Evolutionary conservation across 1,140 invertebrate genomes (phyloP), one percentile per base, ranked within the genome.

Genomic region (Gonatopus flavifemur): DNA sequence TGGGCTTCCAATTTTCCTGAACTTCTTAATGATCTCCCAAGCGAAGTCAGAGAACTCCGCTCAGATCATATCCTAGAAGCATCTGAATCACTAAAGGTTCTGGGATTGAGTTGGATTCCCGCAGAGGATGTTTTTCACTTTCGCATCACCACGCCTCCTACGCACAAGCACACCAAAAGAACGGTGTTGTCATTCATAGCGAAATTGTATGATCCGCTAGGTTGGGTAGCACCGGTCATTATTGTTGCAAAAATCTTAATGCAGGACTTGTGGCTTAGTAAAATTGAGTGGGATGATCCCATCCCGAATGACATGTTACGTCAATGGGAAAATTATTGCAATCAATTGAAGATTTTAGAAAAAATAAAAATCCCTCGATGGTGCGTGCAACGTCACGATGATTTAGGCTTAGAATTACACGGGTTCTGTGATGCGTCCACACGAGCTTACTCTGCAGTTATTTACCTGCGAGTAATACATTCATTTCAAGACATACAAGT

Each of bases 131-230:
- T 12, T 6, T 28, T 28, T 12, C 6, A 12, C 6, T 28, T 28
- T 28, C 25, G 25, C 6, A 28, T 28, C 25, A 12, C 6, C 12
- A 12, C 6, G 25, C 6, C 12, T 7, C 6, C 6, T 28, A 28
- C 13, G 35, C 7, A 25, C 22, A 24, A 28, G 33, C 37, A 16
- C 38, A 25, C 24, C 43, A 52, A 19, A 56, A 66, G 3, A 64
- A 67, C 49, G 60, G 67, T 50, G 16, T 56, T 7, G 9, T 62
- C 3, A 40, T 49, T 41, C 57, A 62, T 31, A 36, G 33, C 25
- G 25, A 28, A 28, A 12, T 28, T 28, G 25, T 28, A 7, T 28
- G 25, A 28, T 28, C 25, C 25, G 6, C 12, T 28, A 12, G 25
- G 25, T 7, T 28, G 25, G 25, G 25, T 28, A 6, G 12, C 25